Percentiles rank a stretch among this genome's conserved stretches.
These are phyloP conservation scores for Heterotilapia buettikoferi DNA, from an alignment of 2,113 vertebrate species.

Conservation along the genomic window DNA sequence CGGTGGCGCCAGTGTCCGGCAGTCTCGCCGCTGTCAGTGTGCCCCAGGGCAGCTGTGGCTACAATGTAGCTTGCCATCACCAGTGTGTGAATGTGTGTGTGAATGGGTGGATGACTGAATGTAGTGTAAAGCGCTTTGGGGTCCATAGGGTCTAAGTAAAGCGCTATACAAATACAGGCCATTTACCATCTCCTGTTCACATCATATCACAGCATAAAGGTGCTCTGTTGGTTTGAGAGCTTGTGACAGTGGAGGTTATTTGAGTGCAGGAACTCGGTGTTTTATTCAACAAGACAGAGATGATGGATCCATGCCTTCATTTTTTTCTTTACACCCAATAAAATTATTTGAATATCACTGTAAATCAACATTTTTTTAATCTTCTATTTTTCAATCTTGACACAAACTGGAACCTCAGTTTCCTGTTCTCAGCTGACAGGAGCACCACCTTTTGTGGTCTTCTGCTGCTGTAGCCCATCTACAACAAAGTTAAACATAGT, in stretches of 20 bases:
- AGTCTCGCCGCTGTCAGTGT: neutral
- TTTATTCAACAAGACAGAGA: neutral
- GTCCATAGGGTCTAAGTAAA: neutral
- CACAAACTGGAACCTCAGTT: neutral
- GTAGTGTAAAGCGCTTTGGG: neutral
- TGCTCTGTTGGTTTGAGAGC: neutral
- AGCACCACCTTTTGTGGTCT: neutral
- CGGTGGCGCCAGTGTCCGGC: neutral
- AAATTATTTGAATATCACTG: neutral
- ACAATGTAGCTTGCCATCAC: neutral
- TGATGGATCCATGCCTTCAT: neutral
- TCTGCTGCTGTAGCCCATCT: neutral
- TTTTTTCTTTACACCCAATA: neutral
- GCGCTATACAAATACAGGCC: neutral
- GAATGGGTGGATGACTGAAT: neutral
- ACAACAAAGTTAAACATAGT: neutral
- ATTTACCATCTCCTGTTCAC: neutral
- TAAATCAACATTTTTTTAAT: neutral
- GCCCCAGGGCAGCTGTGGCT: neutral
- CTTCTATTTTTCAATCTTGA: neutral
- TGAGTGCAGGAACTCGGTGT: fast-evolving
- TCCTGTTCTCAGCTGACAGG: neutral
- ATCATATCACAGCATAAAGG: neutral
- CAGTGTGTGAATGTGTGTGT: neutral
- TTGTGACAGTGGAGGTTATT: neutral